Evolutionary conservation across 2,888 invertebrate species (phyloP), one percentile per base, ranked within the genome.

Genomic region (Drosophila ezoana): DNA sequence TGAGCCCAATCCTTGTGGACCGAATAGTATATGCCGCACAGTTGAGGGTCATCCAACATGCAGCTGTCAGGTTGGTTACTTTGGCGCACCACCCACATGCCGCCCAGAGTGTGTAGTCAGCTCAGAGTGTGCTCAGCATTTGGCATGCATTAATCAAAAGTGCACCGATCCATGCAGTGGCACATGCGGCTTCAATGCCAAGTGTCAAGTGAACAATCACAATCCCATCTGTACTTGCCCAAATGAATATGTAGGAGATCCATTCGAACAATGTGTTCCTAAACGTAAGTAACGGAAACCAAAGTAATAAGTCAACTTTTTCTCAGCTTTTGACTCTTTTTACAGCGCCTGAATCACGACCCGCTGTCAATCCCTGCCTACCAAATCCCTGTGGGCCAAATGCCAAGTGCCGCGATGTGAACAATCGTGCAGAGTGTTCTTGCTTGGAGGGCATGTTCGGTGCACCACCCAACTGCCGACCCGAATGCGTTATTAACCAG

Each of bases 371-470:
- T 90, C 94, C 94, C 58, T 96, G 96, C 89, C 85, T 94, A 76
- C 96, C 96, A 48, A 95, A 95, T 76, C 96, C 96, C 18, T 96
- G 96, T 90, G 96, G 96, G 11, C 94, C 95, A n/a, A 95, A 95
- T 91, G 94, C 96, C n/a, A 94, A 95, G 88, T 96, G 96, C 90
- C 95, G 94, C 72, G 95, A 95, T 80, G 90, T 94, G 63, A 94
- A 95, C 87, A 94, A 94, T 54, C 93, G 95, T 64, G 94, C 96
- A 1, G 94, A 95, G 16, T 97, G 97, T 90, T 95, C 96, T 47
- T 97, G 97, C 90, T 92, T 95, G 49, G 93, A 94, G 37, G 95
- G 95, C 87, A 96, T 95, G 92, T 93, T 95, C 65, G 97, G 97
- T 48, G 95, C 95, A 63, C 96, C 97, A 38, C 97, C 96, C 40